phyloP scores from a whole-genome alignment of 1,140 invertebrate species.

The Belonocnema kinseyi region DNA sequence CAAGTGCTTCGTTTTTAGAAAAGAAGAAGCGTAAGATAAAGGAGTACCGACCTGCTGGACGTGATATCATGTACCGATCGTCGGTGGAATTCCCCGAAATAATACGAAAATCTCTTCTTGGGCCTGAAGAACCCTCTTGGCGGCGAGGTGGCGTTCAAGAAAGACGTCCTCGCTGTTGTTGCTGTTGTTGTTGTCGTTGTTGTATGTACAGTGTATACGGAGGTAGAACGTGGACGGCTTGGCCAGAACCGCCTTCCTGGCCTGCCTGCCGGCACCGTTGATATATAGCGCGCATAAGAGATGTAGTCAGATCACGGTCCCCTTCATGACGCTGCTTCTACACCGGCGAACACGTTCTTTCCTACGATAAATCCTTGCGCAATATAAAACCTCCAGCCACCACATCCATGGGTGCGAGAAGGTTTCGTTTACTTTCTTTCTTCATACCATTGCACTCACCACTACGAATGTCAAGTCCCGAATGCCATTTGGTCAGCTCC shows the following conservation, averaged over 20 bases:
- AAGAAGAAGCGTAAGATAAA: constrained; percentile 38
- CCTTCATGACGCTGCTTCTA: constrained; percentile 67
- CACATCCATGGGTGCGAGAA: constrained; percentile 34
- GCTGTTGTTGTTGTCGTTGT: constrained; percentile 3
- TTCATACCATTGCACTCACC: not conserved
- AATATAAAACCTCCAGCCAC: constrained; percentile 60
- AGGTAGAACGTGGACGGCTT: constrained; percentile 26
- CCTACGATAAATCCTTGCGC: constrained; percentile 68
- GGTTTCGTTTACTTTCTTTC: not conserved
- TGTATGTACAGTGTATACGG: not conserved
- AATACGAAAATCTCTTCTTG: constrained; percentile 50
- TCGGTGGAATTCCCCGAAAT: constrained; percentile 49
- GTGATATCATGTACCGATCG: constrained; percentile 49
- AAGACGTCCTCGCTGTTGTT: constrained; percentile 1
- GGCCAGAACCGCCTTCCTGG: constrained; percentile 38
- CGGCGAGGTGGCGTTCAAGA: constrained; percentile 6
- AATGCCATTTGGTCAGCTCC: too few species aligned
- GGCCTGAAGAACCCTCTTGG: not conserved
- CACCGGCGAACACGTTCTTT: constrained; percentile 65
- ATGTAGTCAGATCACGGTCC: constrained; percentile 67
- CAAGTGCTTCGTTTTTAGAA: constrained; percentile 10
- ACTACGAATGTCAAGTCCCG: too few species aligned
- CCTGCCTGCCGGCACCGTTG: constrained; percentile 52
- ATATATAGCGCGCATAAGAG: constrained; percentile 66
- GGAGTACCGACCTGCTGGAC: constrained; percentile 30